phyloP scores from a whole-genome alignment of 2,888 invertebrate genomes.

The Peribatodes rhomboidaria region DNA sequence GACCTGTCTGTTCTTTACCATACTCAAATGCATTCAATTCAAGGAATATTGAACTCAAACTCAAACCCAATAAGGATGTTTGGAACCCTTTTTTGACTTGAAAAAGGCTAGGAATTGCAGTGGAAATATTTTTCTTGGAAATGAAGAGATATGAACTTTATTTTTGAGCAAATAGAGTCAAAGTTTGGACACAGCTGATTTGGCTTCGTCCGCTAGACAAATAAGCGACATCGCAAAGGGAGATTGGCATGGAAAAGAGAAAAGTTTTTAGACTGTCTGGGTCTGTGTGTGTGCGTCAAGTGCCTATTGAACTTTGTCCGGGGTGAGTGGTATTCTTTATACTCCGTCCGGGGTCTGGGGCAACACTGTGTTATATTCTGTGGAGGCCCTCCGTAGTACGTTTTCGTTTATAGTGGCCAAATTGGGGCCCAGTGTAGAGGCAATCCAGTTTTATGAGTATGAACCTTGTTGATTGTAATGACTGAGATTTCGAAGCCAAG shows the following conservation, averaged over 20 bases:
- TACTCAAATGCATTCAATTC: slow-evolving; percentile 16
- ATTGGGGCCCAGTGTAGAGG: slow-evolving; percentile 36
- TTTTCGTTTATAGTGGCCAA: slow-evolving; percentile 33
- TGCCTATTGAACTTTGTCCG: slow-evolving; percentile 46
- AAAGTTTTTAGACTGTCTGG: slow-evolving; percentile 53
- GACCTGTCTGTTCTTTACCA: slow-evolving; percentile 48
- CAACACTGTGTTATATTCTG: slow-evolving; percentile 16
- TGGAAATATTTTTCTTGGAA: slow-evolving; percentile 27
- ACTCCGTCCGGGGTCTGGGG: slow-evolving; percentile 4
- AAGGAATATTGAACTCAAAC: slow-evolving; percentile 39
- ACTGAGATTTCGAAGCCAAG: slow-evolving; percentile 21
- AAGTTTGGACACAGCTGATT: slow-evolving; percentile 27
- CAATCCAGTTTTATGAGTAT: slow-evolving; percentile 36
- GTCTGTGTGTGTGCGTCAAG: slow-evolving; percentile 43
- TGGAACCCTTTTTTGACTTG: slow-evolving; percentile 21
- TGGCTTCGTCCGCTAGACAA: slow-evolving; percentile 47
- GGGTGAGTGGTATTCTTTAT: slow-evolving; percentile 20
- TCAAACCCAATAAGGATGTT: slow-evolving; percentile 18
- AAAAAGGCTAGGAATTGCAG: slow-evolving; percentile 26
- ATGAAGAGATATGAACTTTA: slow-evolving; percentile 48
- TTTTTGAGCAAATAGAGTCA: slow-evolving; percentile 29
- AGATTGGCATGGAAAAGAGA: slow-evolving; percentile 54
- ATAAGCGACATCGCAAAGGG: slow-evolving; percentile 56
- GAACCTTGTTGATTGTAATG: slow-evolving; percentile 35
- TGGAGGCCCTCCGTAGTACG: slow-evolving; percentile 17